Evolutionary conservation across 2,888 invertebrate species (phyloP), one percentile per base, ranked within the genome.

Genomic region (Gymnosoma rotundatum): DNA sequence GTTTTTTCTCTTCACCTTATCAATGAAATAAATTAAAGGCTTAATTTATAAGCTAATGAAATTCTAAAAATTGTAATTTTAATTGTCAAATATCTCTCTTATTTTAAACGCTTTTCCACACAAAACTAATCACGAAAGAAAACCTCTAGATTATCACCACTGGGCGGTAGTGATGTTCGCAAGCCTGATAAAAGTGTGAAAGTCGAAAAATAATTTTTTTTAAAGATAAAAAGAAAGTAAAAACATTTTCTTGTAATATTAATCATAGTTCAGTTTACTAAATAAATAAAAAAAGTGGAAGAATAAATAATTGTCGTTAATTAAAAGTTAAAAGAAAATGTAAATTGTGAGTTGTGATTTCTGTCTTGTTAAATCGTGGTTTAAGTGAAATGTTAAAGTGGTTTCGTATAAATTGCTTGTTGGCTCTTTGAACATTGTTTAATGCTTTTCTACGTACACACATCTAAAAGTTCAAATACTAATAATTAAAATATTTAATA

Each of bases 131-230:
- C 8, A 32, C 7, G 7, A 32, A 32, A 42, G 4, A 60, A 52
- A 66, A 66, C 18, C 50, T 50, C 66, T 8, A 6, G 12, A 20
- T 50, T n/a, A 12, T 50, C 58, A 48, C 20, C 42, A 25, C 45
- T 72, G 72, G 60, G 72, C 56, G 64, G 63, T 64, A 63, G 76
- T 78, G 50, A 64, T 64, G 81, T 69, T 79, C 60, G 73, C 45
- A 60, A 74, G 74, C 66, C 64, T 73, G 73, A 78, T 69, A 78
- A 45, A 63, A 64, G 74, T 74, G 63, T 73, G 69, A 67, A 70
- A 56, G 78, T 72, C 67, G 78, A 64, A 21, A 73, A 69, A 74
- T 74, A 64, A 76, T 78, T 52, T 81, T 70, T 67, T 73, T 70
- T 10, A 58, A 61, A 67, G 50, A 25, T 74, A 32, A 58, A 70